Evolutionary conservation across 2,888 invertebrate species (phyloP), one percentile per base, ranked within the genome.

Genomic region (Stenodema calcarata): DNA sequence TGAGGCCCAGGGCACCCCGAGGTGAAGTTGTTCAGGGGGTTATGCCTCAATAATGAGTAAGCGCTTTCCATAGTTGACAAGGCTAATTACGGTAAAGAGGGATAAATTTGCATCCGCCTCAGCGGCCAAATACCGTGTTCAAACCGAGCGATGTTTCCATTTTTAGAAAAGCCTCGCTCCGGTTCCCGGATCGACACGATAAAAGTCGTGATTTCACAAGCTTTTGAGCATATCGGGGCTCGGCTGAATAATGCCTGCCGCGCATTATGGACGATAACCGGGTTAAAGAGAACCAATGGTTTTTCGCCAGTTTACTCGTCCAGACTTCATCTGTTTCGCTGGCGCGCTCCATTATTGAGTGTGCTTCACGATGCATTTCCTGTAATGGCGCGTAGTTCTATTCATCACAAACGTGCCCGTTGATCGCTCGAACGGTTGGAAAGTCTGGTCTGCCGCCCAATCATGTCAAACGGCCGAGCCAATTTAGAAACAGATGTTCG

Each of bases 51-150:
- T 78, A 78, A 78, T 78, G 78, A 78, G 78, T 78, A 44, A 78
- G 42, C 35, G 78, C 42, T 27, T n/a, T 35, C 27, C 23, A 14
- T n/a, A 42, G 78, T 62, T 80, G 80, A 62, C 80, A 50, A 50
- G 54, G 69, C 82, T 82, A 82, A 82, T 82, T 82, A 69, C 62
- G 82, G 62, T 82, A 69, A 80, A 82, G 69, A 82, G 82, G 69
- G 82, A 82, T 69, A 62, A 82, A 82, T 82, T 42, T 69, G 35
- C 82, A 41, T 69, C 18, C 18, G 35, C 82, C 35, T 30, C 73
- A 7, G 18, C 23, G 62, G 23, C 27, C 62, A 62, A 62, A 62
- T 62, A 23, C 62, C 9, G 62, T 18, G 27, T 62, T 62, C 23
- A 23, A 62, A 62, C 62, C 23, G 62, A 27, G n/a, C 62, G 18